These are phyloP conservation scores for Atopsyche davidsoni DNA, from an alignment of 1,140 invertebrate species.

Conservation along the genomic window DNA sequence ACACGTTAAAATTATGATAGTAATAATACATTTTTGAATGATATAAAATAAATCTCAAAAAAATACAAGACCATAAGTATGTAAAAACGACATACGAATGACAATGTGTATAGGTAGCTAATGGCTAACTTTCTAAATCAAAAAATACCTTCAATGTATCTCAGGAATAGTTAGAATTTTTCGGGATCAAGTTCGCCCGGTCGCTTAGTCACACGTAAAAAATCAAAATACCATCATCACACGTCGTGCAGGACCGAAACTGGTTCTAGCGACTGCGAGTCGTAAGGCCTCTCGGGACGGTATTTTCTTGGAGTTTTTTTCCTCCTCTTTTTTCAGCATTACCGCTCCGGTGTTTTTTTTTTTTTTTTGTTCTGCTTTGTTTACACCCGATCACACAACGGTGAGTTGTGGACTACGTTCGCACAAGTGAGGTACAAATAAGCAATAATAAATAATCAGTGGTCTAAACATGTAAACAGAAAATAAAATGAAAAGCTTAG, in stretches of 20 bases:
- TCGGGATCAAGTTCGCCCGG: conserved; percentile 13
- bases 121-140: no score
- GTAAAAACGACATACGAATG: no score
- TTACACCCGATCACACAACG: conserved; percentile 15
- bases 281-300: conserved; percentile 24
- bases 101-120: no score
- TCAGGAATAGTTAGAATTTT: conserved; percentile 19
- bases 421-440: no score
- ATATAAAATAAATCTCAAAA: no score
- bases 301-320: conserved; percentile 20
- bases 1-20: no score
- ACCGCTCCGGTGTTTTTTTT: conserved; percentile 24
- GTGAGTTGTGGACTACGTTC: no score
- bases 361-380: conserved; percentile 13
- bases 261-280: conserved; percentile 21
- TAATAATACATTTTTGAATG: no score
- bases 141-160: conserved; percentile 1
- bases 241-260: conserved; percentile 14
- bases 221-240: not conserved
- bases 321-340: conserved; percentile 25
- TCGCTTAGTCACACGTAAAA: not conserved
- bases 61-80: no score
- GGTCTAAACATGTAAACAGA: no score
- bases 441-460: no score
- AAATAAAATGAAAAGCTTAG: no score